Base-by-base conservation (phyloP, 2,888 invertebrate genomes). In the Caenorhabditis sp. region DNA sequence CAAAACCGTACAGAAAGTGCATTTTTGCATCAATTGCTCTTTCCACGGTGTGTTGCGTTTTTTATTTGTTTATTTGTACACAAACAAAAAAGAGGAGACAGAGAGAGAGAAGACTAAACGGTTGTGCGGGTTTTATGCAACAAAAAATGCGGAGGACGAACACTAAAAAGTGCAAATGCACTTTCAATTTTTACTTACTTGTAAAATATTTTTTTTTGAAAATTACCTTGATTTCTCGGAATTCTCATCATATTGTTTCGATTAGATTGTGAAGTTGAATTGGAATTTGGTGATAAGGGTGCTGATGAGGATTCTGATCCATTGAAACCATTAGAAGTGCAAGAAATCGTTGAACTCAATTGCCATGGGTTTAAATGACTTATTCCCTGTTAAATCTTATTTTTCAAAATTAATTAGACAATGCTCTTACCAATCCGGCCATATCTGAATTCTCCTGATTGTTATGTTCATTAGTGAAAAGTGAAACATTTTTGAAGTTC, bases 261-360 rank as follows among this genome's bases (percentile, higher is more conserved):
- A 10, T 21, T 51, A 2, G 21, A 21, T 51, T 23, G 23, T 4
- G 21, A 6, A 23, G 23, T 23, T n/a, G 51, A 23, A 21, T 51
- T 51, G 14, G 55, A 55, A 12, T 55, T 55, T 4, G 70, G 70
- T 21, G 70, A 70, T 50, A 70, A 57, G n/a, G 70, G 70, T n/a
- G 70, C 66, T 8, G 70, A 70, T n/a, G 70, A 70, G n/a, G 66
- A 62, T 43, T 66, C 66, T 1, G 70, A 70, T 14, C 70, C 62
- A 5, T 65, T 66, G 62, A 70, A 70, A 4, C 70, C 70, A 31
- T 70, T 70, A 26, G 66, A 59, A 14, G 70, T 66, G 14, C 55
- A 43, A 43, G 43, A 53, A 21, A 66, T 59, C 5, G 66, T n/a
- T n/a, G 62, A 23, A n/a, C 54, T 59, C 49, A 62, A 59, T 27